phyloP scores from a whole-genome alignment of 2,797 vertebrate genomes.

The Pseudochromis fuscus region DNA sequence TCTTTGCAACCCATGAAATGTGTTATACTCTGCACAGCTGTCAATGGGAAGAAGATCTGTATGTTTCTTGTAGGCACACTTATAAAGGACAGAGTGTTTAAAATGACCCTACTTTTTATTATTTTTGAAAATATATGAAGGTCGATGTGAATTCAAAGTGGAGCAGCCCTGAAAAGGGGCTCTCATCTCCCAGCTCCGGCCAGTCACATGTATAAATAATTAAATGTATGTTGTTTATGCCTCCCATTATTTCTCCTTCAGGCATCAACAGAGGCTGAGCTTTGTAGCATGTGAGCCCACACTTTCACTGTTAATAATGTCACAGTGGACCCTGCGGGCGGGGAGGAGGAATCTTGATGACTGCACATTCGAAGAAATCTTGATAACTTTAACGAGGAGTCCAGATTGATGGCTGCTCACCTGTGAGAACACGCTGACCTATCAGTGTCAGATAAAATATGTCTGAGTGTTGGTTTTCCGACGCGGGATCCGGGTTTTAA shows the following conservation, averaged over 20 bases:
- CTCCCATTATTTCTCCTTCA: background rate
- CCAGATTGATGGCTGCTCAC: conserved; percentile 17
- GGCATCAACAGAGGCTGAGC: conserved; percentile 24
- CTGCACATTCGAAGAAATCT: conserved; percentile 11
- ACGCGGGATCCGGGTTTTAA: conserved; percentile 6
- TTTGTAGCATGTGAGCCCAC: conserved; percentile 44
- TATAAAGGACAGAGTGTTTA: conserved; percentile 12
- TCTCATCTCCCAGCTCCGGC: background rate
- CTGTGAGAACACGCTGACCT: conserved; percentile 27
- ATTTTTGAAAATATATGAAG: background rate
- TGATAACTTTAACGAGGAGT: conserved; percentile 8
- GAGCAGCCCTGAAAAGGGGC: background rate
- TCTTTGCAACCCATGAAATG: conserved; percentile 20
- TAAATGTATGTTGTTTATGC: background rate
- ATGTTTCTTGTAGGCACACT: background rate
- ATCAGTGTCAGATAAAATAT: conserved; percentile 18
- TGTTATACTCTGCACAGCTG: background rate
- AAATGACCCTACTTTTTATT: conserved; percentile 20
- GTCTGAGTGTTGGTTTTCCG: conserved; percentile 21
- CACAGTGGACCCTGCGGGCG: conserved; percentile 13
- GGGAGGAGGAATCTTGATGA: conserved; percentile 3
- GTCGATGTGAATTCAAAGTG: conserved; percentile 6
- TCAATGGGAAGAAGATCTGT: background rate
- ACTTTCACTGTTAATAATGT: conserved; percentile 47
- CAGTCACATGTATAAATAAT: background rate